Evolutionary conservation across 2,888 invertebrate species (phyloP).

Genomic region (Gasteruption jaculator): DNA sequence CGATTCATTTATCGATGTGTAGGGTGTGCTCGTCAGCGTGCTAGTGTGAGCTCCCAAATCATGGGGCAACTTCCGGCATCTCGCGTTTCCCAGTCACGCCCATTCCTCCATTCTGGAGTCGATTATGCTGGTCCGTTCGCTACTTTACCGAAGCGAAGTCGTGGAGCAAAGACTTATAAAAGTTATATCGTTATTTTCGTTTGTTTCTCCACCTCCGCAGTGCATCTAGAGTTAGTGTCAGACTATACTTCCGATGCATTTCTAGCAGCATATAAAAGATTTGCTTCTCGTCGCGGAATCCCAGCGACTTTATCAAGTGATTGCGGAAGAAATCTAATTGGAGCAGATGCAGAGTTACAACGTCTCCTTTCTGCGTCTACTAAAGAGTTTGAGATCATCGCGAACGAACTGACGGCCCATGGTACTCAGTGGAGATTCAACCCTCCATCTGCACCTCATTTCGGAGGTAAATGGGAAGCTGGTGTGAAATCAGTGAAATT

Average conservation of each 20-base stretch:
- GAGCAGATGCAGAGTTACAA: slow-evolving; percentile 22
- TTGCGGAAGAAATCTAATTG: slow-evolving; percentile 34
- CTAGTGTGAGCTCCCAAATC: neutral
- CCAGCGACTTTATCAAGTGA: slow-evolving; percentile 25
- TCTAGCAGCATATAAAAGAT: neutral
- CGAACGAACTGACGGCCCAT: slow-evolving; percentile 5
- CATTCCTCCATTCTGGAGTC: slow-evolving; percentile 14
- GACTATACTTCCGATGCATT: neutral
- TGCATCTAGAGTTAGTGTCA: neutral
- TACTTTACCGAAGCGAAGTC: neutral
- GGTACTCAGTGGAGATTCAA: slow-evolving; percentile 37
- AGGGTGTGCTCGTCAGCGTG: slow-evolving; percentile 15
- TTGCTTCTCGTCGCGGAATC: neutral
- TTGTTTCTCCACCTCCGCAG: neutral
- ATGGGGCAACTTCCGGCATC: slow-evolving; percentile 4
- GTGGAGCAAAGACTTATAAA: neutral
- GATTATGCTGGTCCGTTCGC: slow-evolving; percentile 21
- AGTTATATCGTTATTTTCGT: slow-evolving; percentile 1
- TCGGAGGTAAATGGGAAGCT: slow-evolving; percentile 40
- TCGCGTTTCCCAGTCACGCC: slow-evolving; percentile 11
- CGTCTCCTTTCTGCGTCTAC: slow-evolving; percentile 9
- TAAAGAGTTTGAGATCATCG: neutral
- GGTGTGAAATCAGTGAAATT: slow-evolving; percentile 36
- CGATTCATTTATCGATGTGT: slow-evolving; percentile 15
- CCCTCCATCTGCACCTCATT: slow-evolving; percentile 35